Conservation (phyloP, 2,888 invertebrate species). For the Sabellastarte sp. region DNA sequence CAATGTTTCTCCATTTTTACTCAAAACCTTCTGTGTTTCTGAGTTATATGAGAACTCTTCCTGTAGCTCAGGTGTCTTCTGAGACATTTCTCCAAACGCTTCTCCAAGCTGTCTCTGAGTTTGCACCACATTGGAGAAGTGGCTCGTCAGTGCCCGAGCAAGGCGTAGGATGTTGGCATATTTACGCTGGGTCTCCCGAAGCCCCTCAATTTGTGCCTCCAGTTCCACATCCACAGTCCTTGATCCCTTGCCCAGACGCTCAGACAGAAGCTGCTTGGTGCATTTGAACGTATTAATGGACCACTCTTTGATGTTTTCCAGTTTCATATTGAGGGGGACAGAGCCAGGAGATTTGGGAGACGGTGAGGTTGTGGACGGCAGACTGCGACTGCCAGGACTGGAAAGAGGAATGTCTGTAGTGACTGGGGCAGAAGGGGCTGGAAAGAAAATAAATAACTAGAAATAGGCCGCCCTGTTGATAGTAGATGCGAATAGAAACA, state of each 20-base stretch:
- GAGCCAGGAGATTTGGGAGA: slow-evolving; percentile 1
- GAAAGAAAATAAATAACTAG: slow-evolving; percentile 5
- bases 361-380: background rate
- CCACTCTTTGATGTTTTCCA: slow-evolving; percentile 94
- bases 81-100: slow-evolving; percentile 90
- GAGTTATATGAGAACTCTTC: slow-evolving; percentile 93
- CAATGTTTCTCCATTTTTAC: slow-evolving; percentile 89
- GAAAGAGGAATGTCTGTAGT: slow-evolving; percentile 44
- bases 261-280: slow-evolving; percentile 92
- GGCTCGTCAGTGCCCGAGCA: slow-evolving; percentile 75
- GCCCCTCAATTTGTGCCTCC: slow-evolving; percentile 87
- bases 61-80: slow-evolving; percentile 93
- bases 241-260: slow-evolving; percentile 79
- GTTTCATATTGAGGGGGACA: slow-evolving; percentile 35
- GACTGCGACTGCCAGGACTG: slow-evolving; percentile 9
- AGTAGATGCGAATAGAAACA: too few relatives aligned
- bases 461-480: too few relatives aligned
- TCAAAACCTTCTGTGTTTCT: slow-evolving; percentile 89
- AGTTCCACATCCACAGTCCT: slow-evolving; percentile 71
- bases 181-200: slow-evolving; percentile 91
- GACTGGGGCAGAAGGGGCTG: slow-evolving; percentile 29
- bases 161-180: slow-evolving; percentile 77
- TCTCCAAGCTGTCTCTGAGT: slow-evolving; percentile 84
- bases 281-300: slow-evolving; percentile 98
- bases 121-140: slow-evolving; percentile 70